A percentile compares a stretch with the other conserved stretches of the same genome.
These are phyloP conservation scores for Chrysoperla carnea DNA, from an alignment of 1,140 invertebrate genomes.

Conservation along the genomic window DNA sequence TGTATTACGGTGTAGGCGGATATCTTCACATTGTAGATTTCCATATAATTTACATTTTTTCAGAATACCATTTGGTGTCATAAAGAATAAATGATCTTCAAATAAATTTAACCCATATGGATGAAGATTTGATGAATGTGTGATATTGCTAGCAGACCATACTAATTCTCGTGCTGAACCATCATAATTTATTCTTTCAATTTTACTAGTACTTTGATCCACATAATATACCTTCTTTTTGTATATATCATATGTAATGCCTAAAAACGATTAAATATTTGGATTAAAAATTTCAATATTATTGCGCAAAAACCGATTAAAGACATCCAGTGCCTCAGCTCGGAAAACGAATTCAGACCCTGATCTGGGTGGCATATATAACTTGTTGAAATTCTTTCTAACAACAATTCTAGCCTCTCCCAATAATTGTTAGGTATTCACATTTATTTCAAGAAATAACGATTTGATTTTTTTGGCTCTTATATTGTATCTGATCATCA, in stretches of 20 bases:
- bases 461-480: too few species aligned
- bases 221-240: slow-evolving; percentile 47
- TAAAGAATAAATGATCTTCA: slow-evolving; percentile 39
- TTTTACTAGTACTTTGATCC: slow-evolving; percentile 36
- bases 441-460: too few species aligned
- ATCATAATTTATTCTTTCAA: slow-evolving; percentile 46
- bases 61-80: slow-evolving; percentile 26
- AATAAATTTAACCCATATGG: slow-evolving; percentile 32
- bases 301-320: too few species aligned
- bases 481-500: too few species aligned
- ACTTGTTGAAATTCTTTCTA: too few species aligned
- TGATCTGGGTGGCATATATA: too few species aligned
- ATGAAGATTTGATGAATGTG: slow-evolving; percentile 16
- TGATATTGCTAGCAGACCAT: slow-evolving; percentile 19
- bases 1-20: slow-evolving; percentile 22
- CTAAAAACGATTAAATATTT: too few species aligned
- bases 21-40: slow-evolving; percentile 21
- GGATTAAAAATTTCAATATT: slow-evolving; percentile 23
- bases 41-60: slow-evolving; percentile 32
- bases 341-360: too few species aligned
- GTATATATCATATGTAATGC: slow-evolving; percentile 45
- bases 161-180: slow-evolving; percentile 33
- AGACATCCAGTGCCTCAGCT: too few species aligned
- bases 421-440: too few species aligned
- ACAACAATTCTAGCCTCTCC: too few species aligned